A percentile compares a stretch with the other conserved stretches of the same genome.
These are phyloP conservation scores for Leptothorax acervorum DNA, from an alignment of 2,888 invertebrate genomes.

Conservation along the genomic window DNA sequence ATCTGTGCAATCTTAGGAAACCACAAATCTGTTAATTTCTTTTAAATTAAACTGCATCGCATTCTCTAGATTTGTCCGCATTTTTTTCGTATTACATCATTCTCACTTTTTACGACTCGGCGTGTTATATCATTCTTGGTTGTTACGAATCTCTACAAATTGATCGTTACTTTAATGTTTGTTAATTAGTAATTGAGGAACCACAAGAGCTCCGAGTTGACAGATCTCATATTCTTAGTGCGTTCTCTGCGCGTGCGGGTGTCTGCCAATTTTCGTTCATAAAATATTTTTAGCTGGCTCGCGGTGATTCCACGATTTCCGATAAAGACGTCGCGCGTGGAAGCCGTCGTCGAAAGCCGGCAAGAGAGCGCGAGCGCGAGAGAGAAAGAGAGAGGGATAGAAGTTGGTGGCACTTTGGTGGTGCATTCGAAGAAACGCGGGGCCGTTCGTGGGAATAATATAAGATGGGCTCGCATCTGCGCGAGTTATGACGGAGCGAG, in stretches of 20 bases:
- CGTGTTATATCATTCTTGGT: neutral
- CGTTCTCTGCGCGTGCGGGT: slow-evolving; percentile 31
- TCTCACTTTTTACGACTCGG: neutral
- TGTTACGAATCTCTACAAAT: slow-evolving; percentile 5
- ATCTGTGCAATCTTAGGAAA: neutral
- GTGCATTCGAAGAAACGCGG: slow-evolving; percentile 75
- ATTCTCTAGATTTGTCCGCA: neutral
- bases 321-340: slow-evolving; percentile 52
- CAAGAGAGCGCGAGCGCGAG: neutral
- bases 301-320: slow-evolving; percentile 51
- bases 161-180: slow-evolving; percentile 6
- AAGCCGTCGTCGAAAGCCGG: slow-evolving; percentile 19
- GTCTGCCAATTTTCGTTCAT: slow-evolving; percentile 41
- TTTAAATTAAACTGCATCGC: neutral
- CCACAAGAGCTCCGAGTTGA: neutral
- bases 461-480: slow-evolving; percentile 79
- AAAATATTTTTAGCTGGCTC: slow-evolving; percentile 51
- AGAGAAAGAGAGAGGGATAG: neutral
- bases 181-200: neutral
- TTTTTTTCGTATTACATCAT: neutral
- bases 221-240: slow-evolving; percentile 20
- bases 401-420: slow-evolving; percentile 14
- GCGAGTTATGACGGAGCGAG: slow-evolving; percentile 77
- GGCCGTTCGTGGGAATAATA: slow-evolving; percentile 79
- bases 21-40: neutral